phyloP scores from a whole-genome alignment of 2,888 invertebrate genomes.

The Gerris lacustris region DNA sequence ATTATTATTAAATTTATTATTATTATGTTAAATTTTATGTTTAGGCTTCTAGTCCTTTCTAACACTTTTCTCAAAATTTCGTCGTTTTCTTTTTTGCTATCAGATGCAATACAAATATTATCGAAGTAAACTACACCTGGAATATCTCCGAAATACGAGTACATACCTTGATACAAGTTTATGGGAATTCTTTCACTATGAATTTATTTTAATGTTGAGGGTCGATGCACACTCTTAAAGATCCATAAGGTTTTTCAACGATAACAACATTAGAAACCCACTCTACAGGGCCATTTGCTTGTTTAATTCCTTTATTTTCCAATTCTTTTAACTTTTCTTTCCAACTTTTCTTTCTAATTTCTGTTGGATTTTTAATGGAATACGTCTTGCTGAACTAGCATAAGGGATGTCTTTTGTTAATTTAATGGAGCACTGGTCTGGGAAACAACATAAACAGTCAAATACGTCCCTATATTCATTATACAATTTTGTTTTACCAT shows the following conservation, averaged over 20 bases:
- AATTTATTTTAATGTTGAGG: slow-evolving; percentile 24
- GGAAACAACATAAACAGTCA: no score
- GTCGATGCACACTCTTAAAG: slow-evolving; percentile 24
- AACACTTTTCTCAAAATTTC: background rate
- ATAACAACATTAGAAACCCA: slow-evolving; percentile 22
- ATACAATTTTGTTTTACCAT: no score
- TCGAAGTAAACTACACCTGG: slow-evolving; percentile 31
- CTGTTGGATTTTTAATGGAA: no score
- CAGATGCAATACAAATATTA: slow-evolving; percentile 30
- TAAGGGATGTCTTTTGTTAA: no score
- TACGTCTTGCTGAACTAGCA: no score
- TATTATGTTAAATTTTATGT: background rate
- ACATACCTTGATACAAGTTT: slow-evolving; percentile 22
- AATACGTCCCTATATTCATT: no score
- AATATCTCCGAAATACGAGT: slow-evolving; percentile 29
- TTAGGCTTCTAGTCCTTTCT: background rate
- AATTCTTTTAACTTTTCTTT: no score
- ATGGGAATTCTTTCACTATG: slow-evolving; percentile 26
- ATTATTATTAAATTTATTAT: no score
- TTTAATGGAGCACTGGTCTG: no score
- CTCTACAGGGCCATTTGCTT: background rate
- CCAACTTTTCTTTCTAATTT: no score
- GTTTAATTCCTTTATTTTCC: no score
- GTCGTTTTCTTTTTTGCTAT: slow-evolving; percentile 22
- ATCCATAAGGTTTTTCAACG: slow-evolving; percentile 22